Conservation (phyloP, 1,140 invertebrate genomes). For the Drosophila pandora region DNA sequence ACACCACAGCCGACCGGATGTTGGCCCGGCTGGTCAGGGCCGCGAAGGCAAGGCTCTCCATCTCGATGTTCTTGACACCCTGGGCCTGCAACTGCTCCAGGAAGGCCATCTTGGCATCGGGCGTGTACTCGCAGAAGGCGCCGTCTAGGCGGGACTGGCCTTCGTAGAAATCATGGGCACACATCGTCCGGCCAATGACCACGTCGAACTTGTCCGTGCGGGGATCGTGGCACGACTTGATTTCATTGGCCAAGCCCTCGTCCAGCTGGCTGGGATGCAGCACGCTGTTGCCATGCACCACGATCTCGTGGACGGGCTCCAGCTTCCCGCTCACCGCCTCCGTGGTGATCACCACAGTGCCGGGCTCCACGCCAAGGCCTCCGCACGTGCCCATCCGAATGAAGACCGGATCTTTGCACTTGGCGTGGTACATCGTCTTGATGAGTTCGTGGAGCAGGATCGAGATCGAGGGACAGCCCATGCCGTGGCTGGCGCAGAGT, state of each 20-base stretch:
- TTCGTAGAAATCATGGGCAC: slow-evolving; percentile 98
- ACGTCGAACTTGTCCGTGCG: slow-evolving; percentile 90
- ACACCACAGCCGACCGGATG: slow-evolving; percentile 94
- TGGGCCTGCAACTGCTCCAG: slow-evolving; percentile 88
- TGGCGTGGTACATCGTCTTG: slow-evolving; percentile 90
- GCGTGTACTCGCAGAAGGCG: slow-evolving; percentile 96
- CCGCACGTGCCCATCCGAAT: slow-evolving; percentile 91
- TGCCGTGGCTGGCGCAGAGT: slow-evolving; percentile 88
- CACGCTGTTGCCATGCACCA: slow-evolving; percentile 72
- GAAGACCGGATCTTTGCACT: slow-evolving; percentile 88
- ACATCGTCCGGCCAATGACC: slow-evolving; percentile 95
- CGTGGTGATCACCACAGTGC: slow-evolving; percentile 89
- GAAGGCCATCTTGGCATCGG: slow-evolving; percentile 93
- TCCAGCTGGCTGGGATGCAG: slow-evolving; percentile 90
- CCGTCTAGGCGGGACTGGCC: slow-evolving; percentile 92
- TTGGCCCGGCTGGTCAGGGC: slow-evolving; percentile 93
- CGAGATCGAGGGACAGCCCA: slow-evolving; percentile 90
- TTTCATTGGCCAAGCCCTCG: slow-evolving; percentile 88
- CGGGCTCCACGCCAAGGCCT: slow-evolving; percentile 89
- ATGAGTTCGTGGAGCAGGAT: slow-evolving; percentile 91
- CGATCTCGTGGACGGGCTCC: slow-evolving; percentile 86
- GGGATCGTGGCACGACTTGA: slow-evolving; percentile 84
- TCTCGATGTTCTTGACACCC: slow-evolving; percentile 98
- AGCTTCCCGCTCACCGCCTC: slow-evolving; percentile 87
- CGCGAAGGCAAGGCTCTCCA: slow-evolving; percentile 94